Base-by-base conservation (phyloP, 2,888 invertebrate species). In the Nasonovia ribisnigri region DNA sequence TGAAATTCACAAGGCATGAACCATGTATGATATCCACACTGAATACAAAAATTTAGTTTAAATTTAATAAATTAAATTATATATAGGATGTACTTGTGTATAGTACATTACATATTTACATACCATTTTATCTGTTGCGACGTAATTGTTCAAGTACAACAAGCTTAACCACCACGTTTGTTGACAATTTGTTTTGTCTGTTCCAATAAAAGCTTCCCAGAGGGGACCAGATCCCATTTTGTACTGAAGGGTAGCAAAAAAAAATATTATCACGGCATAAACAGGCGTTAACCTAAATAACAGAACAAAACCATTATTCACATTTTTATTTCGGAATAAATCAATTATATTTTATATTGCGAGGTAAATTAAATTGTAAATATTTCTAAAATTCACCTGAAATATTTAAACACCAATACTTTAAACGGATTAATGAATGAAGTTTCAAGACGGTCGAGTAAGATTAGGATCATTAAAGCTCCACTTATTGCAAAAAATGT, bases 1-100 rank as follows among this genome's bases (percentile, higher is more conserved):
- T 97, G 97, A 96, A 97, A 97, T 95, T 97, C 97, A 94, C 97
- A 97, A 0, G 97, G 97, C 77, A 97, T 96, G 95, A 97, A 97
- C 97, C 97, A 97, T 1, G 97, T 96, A 94, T 97, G 96, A 0
- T 97, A 96, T 95, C 97, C 96, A 95, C 97, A 97, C 97, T 97
- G 96, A 84, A 8, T n/a, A 46, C 3, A 87, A 77, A 77, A 20
- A 87, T 51, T 36, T 20, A 87, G 51, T 87, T 87, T 26, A 51
- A 51, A 87, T 48, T n/a, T 8, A 87, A 77, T 20, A 36, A 77
- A 48, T n/a, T 2, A 0, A n/a, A n/a, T 48, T 48, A 46, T 46
- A 86, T 8, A 6, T 36, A 13, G 46, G 3, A n/a, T 77, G 5
- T 16, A n/a, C 67, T 4, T n/a, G 13, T 77, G n/a, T 36, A 16